phyloP scores from a whole-genome alignment of 2,113 vertebrate genomes.

The Toxotes chatareus region DNA sequence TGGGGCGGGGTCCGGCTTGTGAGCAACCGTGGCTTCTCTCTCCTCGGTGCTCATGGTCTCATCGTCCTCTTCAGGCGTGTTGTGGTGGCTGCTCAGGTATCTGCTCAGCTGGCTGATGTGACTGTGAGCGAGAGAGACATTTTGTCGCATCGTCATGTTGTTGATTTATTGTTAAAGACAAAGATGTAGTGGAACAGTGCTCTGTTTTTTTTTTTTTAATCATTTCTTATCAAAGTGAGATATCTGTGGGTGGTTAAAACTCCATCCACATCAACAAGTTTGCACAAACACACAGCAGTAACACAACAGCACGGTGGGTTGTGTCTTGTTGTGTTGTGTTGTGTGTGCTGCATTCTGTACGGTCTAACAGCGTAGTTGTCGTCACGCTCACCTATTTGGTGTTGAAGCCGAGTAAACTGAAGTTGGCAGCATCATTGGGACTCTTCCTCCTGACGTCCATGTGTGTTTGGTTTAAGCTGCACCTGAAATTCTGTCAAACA shows the following conservation, averaged over 20 bases:
- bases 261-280: no score
- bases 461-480: constrained; percentile 44
- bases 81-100: constrained; percentile 48
- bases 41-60: constrained; percentile 80
- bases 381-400: constrained; percentile 67
- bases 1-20: background rate
- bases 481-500: constrained; percentile 26
- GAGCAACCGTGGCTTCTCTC: background rate
- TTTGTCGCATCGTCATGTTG: background rate
- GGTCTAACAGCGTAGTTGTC: background rate
- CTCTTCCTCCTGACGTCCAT: constrained; percentile 62
- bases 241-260: background rate
- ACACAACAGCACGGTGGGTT: no score
- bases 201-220: background rate
- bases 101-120: constrained; percentile 50
- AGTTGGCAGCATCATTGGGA: constrained; percentile 74
- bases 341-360: background rate
- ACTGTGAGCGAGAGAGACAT: constrained; percentile 4
- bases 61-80: constrained; percentile 84
- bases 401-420: constrained; percentile 42
- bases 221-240: constrained; percentile 4
- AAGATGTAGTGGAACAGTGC: background rate
- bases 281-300: background rate
- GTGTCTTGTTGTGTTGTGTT: no score
- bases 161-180: background rate